These are phyloP conservation scores for Elmis aenea DNA, from an alignment of 2,888 invertebrate species.

Conservation along the genomic window DNA sequence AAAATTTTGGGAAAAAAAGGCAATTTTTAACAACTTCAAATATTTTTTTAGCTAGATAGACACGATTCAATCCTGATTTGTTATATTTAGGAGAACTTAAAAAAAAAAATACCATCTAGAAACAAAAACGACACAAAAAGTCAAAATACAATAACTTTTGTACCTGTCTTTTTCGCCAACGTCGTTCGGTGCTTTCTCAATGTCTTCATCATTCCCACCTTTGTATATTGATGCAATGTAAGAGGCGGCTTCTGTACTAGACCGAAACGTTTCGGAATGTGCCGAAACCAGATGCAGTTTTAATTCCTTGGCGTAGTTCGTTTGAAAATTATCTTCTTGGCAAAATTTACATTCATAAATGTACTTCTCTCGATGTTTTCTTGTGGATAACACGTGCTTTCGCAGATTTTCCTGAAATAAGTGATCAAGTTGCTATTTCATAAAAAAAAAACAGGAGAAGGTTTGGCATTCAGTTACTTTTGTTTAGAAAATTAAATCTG, in stretches of 20 bases:
- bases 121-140: too few relatives aligned
- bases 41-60: too few relatives aligned
- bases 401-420: constrained; percentile 73
- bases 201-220: constrained; percentile 39
- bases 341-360: constrained; percentile 77
- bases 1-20: too few relatives aligned
- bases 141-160: neutral
- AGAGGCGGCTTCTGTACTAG: constrained; percentile 49
- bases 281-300: constrained; percentile 57
- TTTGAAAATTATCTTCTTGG: constrained; percentile 45
- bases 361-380: constrained; percentile 69
- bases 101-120: too few relatives aligned
- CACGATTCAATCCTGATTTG: too few relatives aligned
- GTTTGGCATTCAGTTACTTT: too few relatives aligned
- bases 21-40: too few relatives aligned
- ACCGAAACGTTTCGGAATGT: constrained; percentile 54
- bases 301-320: constrained; percentile 64
- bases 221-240: constrained; percentile 51
- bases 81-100: too few relatives aligned
- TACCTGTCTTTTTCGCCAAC: constrained; percentile 14
- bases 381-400: constrained; percentile 77
- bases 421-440: too few relatives aligned
- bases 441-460: too few relatives aligned
- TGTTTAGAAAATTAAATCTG: too few relatives aligned
- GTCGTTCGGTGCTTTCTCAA: too few relatives aligned